Evolutionary conservation across 2,888 invertebrate species (phyloP).

Genomic region (Galeruca laticollis): DNA sequence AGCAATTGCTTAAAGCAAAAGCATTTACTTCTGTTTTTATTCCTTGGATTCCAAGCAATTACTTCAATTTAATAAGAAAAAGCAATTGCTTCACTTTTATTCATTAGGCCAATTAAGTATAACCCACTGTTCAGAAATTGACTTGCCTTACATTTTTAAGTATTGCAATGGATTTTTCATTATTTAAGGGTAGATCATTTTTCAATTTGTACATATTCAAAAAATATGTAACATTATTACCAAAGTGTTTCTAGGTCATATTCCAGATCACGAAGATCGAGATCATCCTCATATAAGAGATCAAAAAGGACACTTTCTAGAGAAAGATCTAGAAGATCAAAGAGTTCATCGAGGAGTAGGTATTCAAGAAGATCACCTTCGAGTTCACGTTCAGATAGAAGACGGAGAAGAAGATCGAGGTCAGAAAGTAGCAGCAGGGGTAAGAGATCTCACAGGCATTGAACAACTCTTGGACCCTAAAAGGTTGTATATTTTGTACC

Average conservation of each 20-base stretch:
- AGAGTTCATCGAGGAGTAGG: conserved; percentile 45
- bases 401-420: conserved; percentile 46
- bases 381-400: conserved; percentile 44
- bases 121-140: too few species aligned
- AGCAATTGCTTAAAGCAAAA: too few species aligned
- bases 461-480: conserved; percentile 42
- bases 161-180: conserved; percentile 7
- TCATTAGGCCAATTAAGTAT: too few species aligned
- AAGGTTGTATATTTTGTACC: conserved; percentile 49
- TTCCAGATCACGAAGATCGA: conserved; percentile 43
- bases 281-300: conserved; percentile 47
- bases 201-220: too few species aligned
- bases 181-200: too few species aligned
- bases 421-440: conserved; percentile 53
- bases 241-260: conserved; percentile 37
- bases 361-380: conserved; percentile 41
- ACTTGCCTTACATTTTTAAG: too few species aligned
- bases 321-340: conserved; percentile 43
- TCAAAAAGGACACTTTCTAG: conserved; percentile 47
- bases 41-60: too few species aligned
- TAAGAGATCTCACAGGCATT: conserved; percentile 56
- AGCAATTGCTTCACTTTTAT: too few species aligned
- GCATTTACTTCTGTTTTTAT: too few species aligned
- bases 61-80: too few species aligned
- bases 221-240: neutral